These are phyloP conservation scores for Philopedon plagiatum DNA, from an alignment of 2,888 invertebrate genomes.

Conservation along the genomic window DNA sequence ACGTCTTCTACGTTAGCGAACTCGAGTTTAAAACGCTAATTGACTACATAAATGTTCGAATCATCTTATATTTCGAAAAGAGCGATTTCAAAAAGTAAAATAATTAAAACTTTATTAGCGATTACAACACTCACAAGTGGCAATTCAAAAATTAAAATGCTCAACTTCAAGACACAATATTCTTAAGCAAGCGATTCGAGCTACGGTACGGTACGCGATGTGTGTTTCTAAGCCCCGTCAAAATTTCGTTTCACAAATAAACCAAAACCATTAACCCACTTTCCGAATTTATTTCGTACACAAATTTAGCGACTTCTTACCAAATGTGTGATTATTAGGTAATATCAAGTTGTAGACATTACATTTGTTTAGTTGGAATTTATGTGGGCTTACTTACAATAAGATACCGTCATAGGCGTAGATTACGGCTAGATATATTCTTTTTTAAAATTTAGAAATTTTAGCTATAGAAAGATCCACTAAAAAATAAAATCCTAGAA, in stretches of 20 bases:
- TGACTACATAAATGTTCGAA: not conserved
- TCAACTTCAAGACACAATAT: not conserved
- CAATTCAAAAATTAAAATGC: constrained; percentile 9
- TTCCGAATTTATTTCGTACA: constrained; percentile 48
- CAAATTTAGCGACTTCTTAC: constrained; percentile 52
- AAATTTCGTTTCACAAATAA: constrained; percentile 47
- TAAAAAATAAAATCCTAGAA: too few relatives aligned
- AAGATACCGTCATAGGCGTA: constrained; percentile 21
- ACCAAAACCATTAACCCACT: constrained; percentile 51
- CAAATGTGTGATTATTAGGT: constrained; percentile 51
- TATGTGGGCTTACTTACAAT: constrained; percentile 22
- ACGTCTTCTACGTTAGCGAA: too few relatives aligned
- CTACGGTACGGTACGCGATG: constrained; percentile 16
- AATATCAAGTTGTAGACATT: constrained; percentile 46
- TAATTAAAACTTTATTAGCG: not conserved
- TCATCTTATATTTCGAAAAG: not conserved
- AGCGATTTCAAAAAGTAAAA: not conserved
- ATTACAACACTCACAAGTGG: constrained; percentile 2
- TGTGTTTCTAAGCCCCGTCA: constrained; percentile 25
- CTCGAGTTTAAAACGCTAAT: too few relatives aligned
- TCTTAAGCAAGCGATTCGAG: constrained; percentile 8
- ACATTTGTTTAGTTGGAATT: constrained; percentile 27
- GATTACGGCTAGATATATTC: too few relatives aligned
- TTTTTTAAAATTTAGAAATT: too few relatives aligned
- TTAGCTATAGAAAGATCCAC: too few relatives aligned